Evolutionary conservation across 2,113 vertebrate species (phyloP), one percentile per base, ranked within the genome.

Genomic region (Polyodon spathula): DNA sequence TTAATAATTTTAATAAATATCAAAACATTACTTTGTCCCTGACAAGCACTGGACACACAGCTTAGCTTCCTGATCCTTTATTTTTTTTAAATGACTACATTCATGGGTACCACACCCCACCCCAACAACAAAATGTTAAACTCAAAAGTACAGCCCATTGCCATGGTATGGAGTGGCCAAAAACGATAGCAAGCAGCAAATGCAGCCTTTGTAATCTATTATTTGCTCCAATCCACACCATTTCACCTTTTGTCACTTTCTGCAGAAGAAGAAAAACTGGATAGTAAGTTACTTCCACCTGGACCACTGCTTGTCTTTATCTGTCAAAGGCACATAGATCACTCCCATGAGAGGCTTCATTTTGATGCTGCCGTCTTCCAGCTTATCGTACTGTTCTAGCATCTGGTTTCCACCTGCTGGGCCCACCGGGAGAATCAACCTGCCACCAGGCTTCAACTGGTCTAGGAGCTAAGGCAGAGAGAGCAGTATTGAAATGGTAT

Each of bases 321-420:
- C 96, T 92, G 96, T 99, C 93, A 99, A 97, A 97, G 96, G 96
- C 95, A 99, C 96, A 78, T 99, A 99, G 83, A 99, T 98, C 88
- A 98, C 96, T 81, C 95, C 95, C 96, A 99, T 99, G 82, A 99
- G 84, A 80, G 93, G 88, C 69, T 99, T 99, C 94, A 93, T 97
- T 82, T 93, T 97, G 88, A 89, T 92, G 82, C 92, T 97, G 89
- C 95, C 96, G 46, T 99, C 94, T 71, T 93, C 93, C 82, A 98
- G 70, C 78, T 99, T 99, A 81, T 99, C 96, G 15, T 97, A 94
- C 78, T 99, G 96, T 83, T 99, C 95, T 79, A 99, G 78, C 95
- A 97, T 99, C 76, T 99, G 96, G 83, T 99, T 98, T 61, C 96
- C 96, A 52, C 96, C 96, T 2, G 96, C 93, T 10, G 96, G 95